Base-by-base conservation (phyloP, 2,888 invertebrate genomes). In the Lithophane leautieri region DNA sequence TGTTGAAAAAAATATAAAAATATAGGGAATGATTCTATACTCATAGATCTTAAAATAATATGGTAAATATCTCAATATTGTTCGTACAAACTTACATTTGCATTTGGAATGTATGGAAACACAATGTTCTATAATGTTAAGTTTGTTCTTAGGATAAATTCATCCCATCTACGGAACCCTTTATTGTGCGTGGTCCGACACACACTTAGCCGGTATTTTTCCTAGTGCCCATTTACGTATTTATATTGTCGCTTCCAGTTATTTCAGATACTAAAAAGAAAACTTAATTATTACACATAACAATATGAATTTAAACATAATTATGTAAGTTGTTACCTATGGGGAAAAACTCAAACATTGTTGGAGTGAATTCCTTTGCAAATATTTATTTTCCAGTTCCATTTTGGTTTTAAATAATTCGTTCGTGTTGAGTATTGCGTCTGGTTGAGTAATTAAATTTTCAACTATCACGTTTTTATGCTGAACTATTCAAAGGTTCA, bases 231-330 rank as follows among this genome's bases (percentile, higher is more conserved):
- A 19, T n/a, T 28, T 22, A 6, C 22, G 6, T 14, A 28, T 61
- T 61, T 52, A 42, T 42, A 40, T 14, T 11, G 12, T n/a, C 2
- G 40, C 4, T 54, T 25, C 16, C 34, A 76, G 52, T 75, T 71
- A 81, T 84, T 72, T 42, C 56, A 47, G 52, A 19, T 22, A 54
- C 50, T 47, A 61, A 76, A 76, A 81, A 62, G 12, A 52, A 76
- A 54, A 56, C 60, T 56, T 22, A 16, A 34, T 34, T 34, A 34
- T 34, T 34, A 34, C 34, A 34, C 34, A 34, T 34, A 34, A 34
- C 4, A n/a, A n/a, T 34, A 34, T 34, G 6, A 34, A 34, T 34
- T 4, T 34, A 34, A 34, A 34, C 34, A 1, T n/a, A n/a, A n/a
- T 34, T 34, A 34, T 34, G 4, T 34, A 2, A 34, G 34, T 34